Conservation (phyloP, 2,888 invertebrate genomes). For the Drosophila sordidula region DNA sequence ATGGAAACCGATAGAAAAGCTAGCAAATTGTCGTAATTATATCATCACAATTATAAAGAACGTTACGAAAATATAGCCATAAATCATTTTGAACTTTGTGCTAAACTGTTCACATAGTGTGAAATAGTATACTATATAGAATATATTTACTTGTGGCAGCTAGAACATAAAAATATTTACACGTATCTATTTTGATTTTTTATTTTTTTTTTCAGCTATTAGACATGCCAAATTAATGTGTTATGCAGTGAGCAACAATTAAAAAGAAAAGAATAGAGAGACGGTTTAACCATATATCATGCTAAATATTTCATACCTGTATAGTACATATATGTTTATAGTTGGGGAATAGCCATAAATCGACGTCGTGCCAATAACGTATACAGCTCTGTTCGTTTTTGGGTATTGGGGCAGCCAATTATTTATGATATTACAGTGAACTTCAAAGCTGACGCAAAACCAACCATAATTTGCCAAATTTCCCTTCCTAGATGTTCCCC, state of each 20-base stretch:
- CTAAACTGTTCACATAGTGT: conserved; percentile 26
- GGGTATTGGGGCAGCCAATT: conserved; percentile 45
- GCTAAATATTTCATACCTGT: conserved; percentile 6
- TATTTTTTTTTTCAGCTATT: neutral
- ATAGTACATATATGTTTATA: conserved; percentile 6
- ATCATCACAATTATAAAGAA: conserved; percentile 51
- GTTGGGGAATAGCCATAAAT: conserved; percentile 11
- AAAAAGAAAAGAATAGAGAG: neutral
- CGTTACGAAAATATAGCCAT: conserved; percentile 37
- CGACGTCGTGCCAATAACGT: conserved; percentile 28
- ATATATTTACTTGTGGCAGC: neutral
- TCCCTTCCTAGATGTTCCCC: neutral
- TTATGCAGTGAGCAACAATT: neutral
- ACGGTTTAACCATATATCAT: neutral
- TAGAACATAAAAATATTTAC: conserved; percentile 26
- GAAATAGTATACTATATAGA: conserved; percentile 8
- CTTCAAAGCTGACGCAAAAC: conserved; percentile 57
- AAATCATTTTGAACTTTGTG: conserved; percentile 56
- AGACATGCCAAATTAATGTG: conserved; percentile 17
- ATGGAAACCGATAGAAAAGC: conserved; percentile 10
- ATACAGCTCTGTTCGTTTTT: conserved; percentile 35
- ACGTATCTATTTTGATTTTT: neutral
- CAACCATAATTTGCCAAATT: neutral
- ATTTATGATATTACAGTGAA: conserved; percentile 51
- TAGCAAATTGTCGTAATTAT: conserved; percentile 58